Evolutionary conservation across 2,888 invertebrate species (phyloP).

Genomic region (Entomobrya multifasciata): DNA sequence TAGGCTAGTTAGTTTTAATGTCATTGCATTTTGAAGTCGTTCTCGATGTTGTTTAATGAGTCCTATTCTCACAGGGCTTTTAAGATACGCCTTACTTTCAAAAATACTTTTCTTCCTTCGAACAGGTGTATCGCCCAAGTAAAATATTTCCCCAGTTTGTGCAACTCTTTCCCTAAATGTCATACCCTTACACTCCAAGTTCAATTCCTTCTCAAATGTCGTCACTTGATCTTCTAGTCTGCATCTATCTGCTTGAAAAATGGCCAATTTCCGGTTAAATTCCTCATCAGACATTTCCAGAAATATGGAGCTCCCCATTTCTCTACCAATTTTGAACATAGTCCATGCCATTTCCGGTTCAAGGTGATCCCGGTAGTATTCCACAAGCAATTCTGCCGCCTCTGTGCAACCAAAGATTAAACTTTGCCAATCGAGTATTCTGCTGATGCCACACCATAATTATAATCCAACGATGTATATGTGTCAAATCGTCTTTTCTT

Average conservation of each 20-base stretch:
- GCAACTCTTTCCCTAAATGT: slow-evolving; percentile 14
- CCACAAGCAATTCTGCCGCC: background rate
- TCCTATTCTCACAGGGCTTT: background rate
- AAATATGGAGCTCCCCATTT: background rate
- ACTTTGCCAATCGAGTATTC: slow-evolving; percentile 31
- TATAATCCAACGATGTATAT: background rate
- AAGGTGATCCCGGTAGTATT: background rate
- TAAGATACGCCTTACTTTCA: background rate
- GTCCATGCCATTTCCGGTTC: background rate
- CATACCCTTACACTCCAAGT: background rate
- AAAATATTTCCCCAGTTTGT: too few relatives aligned
- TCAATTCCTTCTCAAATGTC: slow-evolving; percentile 6
- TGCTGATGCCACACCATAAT: slow-evolving; percentile 43
- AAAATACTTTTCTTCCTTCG: too few relatives aligned
- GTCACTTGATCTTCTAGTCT: background rate
- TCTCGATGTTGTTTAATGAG: background rate
- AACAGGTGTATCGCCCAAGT: too few relatives aligned
- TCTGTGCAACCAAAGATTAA: background rate
- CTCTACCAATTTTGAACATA: background rate
- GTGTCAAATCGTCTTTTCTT: background rate
- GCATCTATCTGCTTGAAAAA: too few relatives aligned
- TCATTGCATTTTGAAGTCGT: background rate
- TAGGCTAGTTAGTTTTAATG: too few relatives aligned
- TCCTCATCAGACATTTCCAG: background rate
- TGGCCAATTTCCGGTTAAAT: too few relatives aligned